Percentiles rank a stretch among this genome's conserved stretches.
These are phyloP conservation scores for Athripsodes cinereus DNA, from an alignment of 2,888 invertebrate genomes.

Conservation along the genomic window DNA sequence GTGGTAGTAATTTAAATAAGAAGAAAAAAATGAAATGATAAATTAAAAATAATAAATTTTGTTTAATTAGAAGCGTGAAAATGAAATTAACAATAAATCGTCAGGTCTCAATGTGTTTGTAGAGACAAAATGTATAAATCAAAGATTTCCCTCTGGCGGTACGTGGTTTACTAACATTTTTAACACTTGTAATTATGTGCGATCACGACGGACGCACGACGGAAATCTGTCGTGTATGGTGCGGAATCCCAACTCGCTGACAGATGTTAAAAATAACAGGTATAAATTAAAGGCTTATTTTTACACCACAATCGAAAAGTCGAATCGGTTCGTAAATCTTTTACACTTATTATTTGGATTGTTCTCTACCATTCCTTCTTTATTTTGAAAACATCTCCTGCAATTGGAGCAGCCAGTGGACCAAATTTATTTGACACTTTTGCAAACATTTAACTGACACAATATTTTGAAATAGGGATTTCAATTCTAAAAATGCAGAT, in stretches of 20 bases:
- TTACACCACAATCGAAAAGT: constrained; percentile 3
- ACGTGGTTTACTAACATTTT: neutral
- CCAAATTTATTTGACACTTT: too few relatives aligned
- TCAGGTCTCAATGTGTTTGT: neutral
- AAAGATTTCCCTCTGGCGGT: neutral
- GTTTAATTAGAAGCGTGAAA: constrained; percentile 16
- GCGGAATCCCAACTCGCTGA: constrained; percentile 10
- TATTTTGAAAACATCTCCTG: too few relatives aligned
- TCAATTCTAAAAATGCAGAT: too few relatives aligned
- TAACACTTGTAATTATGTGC: neutral
- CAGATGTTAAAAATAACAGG: constrained; percentile 24
- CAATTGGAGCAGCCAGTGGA: too few relatives aligned
- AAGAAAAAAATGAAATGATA: constrained; percentile 4
- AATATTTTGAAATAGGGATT: too few relatives aligned
- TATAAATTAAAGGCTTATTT: constrained; percentile 25
- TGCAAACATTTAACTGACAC: too few relatives aligned
- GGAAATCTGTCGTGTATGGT: neutral
- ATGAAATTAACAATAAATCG: constrained; percentile 18
- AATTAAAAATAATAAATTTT: constrained; percentile 19
- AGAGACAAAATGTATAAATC: constrained; percentile 2
- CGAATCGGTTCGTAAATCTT: neutral
- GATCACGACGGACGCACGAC: neutral
- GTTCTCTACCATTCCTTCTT: too few relatives aligned
- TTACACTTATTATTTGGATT: too few relatives aligned
- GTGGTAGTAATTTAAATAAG: neutral